phyloP scores from a whole-genome alignment of 1,140 invertebrate species.

The Halictus rubicundus region DNA sequence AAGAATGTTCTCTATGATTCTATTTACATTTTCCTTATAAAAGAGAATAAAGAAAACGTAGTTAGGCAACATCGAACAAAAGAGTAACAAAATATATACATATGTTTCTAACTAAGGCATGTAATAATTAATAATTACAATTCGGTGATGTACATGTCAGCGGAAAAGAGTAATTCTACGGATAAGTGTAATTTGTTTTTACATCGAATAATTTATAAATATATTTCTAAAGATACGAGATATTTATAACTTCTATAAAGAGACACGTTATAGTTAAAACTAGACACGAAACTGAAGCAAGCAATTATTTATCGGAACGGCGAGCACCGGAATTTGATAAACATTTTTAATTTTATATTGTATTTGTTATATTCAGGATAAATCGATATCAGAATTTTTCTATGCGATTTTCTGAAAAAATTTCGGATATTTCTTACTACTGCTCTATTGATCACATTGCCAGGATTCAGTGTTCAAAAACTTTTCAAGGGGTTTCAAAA shows the following conservation, averaged over 20 bases:
- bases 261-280: conserved; percentile 43
- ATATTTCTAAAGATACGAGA: conserved; percentile 47
- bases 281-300: conserved; percentile 30
- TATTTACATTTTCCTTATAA: background rate
- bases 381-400: conserved; percentile 13
- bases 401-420: background rate
- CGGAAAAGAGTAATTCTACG: background rate
- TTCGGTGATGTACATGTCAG: conserved; percentile 38
- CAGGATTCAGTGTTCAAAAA: conserved; percentile 11
- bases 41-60: background rate
- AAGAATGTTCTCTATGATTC: background rate
- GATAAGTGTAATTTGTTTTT: conserved; percentile 47
- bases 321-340: conserved; percentile 21
- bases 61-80: background rate
- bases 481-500: conserved; percentile 5
- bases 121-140: conserved; percentile 1
- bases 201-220: conserved; percentile 51
- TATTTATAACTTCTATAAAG: conserved; percentile 47
- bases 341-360: conserved; percentile 34
- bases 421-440: background rate
- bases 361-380: background rate
- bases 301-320: background rate
- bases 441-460: conserved; percentile 16
- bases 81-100: background rate
- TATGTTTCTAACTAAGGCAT: background rate